Evolutionary conservation across 2,113 vertebrate genomes (phyloP).

Genomic region (Sula dactylatra): DNA sequence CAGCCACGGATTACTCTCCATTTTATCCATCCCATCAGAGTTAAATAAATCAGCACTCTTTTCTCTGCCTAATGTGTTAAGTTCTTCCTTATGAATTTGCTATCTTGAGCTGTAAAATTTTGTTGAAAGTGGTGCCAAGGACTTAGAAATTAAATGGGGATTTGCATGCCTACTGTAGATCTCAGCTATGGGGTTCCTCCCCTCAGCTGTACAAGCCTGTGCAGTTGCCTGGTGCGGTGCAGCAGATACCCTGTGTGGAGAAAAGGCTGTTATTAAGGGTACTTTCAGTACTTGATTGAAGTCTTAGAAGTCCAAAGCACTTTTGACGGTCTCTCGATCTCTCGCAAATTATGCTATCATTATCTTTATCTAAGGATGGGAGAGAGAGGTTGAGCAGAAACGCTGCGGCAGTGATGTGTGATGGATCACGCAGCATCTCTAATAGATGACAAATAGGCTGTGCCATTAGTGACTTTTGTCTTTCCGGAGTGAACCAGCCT

Average conservation of each 20-base stretch:
- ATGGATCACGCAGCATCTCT: not conserved
- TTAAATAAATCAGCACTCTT: not conserved
- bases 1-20: not conserved
- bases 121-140: not conserved
- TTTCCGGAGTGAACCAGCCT: not conserved
- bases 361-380: not conserved
- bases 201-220: not conserved
- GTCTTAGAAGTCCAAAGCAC: not conserved
- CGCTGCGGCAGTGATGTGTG: accelerated
- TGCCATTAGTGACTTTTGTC: not conserved
- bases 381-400: not conserved
- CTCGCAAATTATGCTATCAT: not conserved
- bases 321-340: not conserved
- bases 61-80: not conserved
- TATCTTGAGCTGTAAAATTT: not conserved
- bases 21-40: not conserved
- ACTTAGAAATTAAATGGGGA: not conserved
- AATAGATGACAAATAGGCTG: not conserved
- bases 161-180: not conserved
- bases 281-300: not conserved
- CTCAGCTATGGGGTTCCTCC: not conserved
- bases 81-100: not conserved
- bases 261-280: not conserved
- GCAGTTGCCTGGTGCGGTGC: not conserved
- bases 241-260: not conserved